phyloP scores from a whole-genome alignment of 1,140 invertebrate species.

The Eupristina koningsbergeri region DNA sequence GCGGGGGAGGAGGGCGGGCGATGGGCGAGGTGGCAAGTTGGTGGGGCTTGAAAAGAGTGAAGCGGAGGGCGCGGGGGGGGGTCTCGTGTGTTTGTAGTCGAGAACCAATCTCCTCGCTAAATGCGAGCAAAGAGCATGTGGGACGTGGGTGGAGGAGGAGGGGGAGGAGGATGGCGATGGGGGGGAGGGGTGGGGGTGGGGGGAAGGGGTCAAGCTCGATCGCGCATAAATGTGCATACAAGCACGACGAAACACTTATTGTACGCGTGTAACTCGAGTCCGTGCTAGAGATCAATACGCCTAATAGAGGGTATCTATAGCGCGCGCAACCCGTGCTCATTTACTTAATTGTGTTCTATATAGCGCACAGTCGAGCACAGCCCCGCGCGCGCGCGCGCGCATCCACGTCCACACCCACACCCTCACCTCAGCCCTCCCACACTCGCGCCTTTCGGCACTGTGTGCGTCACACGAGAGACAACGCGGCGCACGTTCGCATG shows the following conservation, averaged over 20 bases:
- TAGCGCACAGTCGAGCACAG: constrained; percentile 50
- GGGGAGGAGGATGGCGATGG: no score
- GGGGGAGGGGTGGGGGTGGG: not conserved
- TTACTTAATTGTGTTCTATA: constrained; percentile 74
- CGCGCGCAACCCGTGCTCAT: constrained; percentile 71
- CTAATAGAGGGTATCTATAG: constrained; percentile 73
- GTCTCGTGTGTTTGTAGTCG: not conserved
- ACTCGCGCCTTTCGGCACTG: not conserved
- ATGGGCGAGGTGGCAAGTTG: not conserved
- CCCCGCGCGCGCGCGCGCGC: not conserved
- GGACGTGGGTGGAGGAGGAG: not conserved
- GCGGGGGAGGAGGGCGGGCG: no score
- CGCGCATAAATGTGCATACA: constrained; percentile 57
- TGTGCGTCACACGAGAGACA: not conserved
- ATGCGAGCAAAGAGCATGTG: constrained; percentile 5
- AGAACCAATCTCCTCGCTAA: constrained; percentile 9
- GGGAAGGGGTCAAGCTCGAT: constrained; percentile 44
- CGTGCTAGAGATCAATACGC: constrained; percentile 72
- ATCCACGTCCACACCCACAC: constrained; percentile 4
- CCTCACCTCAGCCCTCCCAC: not conserved
- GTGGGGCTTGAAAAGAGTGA: not conserved
- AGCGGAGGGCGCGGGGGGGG: no score
- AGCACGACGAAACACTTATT: constrained; percentile 71
- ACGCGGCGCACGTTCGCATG: not conserved
- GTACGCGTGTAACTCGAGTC: constrained; percentile 68